phyloP scores from a whole-genome alignment of 2,113 vertebrate species.

The Furnarius figulus region DNA sequence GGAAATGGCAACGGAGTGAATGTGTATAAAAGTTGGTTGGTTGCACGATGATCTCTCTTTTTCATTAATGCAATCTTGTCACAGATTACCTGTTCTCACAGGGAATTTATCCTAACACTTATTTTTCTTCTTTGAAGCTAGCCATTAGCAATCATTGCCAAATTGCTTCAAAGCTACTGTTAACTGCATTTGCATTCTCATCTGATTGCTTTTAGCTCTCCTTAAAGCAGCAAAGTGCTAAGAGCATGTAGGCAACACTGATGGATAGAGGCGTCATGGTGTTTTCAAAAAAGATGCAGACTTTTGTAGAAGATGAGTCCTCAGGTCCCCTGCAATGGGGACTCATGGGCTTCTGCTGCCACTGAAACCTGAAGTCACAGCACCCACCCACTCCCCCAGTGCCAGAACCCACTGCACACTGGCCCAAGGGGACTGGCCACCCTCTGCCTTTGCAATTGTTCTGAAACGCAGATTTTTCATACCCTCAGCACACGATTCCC shows the following conservation, averaged over 20 bases:
- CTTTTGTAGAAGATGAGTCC: background rate
- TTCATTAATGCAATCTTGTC: background rate
- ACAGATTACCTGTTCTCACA: background rate
- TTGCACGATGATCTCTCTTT: background rate
- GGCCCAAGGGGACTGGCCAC: background rate
- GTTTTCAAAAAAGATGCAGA: background rate
- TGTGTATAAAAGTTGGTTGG: rapidly evolving
- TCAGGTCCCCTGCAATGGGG: background rate
- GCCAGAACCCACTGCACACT: background rate
- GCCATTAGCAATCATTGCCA: background rate
- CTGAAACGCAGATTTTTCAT: background rate
- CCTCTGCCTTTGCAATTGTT: background rate
- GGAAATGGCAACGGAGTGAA: background rate
- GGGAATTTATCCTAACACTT: background rate
- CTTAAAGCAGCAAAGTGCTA: background rate
- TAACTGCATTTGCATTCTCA: background rate
- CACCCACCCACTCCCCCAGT: background rate
- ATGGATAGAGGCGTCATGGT: rapidly evolving
- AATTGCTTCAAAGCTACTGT: background rate
- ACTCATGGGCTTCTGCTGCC: background rate
- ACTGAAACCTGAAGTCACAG: background rate
- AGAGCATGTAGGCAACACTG: rapidly evolving
- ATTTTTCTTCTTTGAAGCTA: background rate
- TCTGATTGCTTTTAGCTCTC: background rate
- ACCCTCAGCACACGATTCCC: rapidly evolving